Conservation (phyloP, 2,113 vertebrate species). For the Hemiprocne comata region DNA sequence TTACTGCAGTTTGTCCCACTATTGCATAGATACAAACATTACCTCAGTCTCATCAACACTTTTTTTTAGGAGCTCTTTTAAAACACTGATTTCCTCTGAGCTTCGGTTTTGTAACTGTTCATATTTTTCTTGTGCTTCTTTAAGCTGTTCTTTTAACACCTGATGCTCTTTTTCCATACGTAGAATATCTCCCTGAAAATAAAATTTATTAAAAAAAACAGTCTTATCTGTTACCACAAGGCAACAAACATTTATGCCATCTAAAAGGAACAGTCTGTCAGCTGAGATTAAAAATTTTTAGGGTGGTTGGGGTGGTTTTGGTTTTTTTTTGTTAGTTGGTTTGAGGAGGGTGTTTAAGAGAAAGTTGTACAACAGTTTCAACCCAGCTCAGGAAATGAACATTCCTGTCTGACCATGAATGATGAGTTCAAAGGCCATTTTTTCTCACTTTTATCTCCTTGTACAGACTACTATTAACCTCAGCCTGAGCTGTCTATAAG, state of each 20-base stretch:
- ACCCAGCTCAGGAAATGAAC: not conserved
- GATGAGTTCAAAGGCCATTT: not conserved
- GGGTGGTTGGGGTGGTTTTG: not conserved
- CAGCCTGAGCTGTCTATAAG: not conserved
- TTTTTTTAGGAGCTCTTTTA: constrained; percentile 74
- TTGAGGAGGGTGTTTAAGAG: not conserved
- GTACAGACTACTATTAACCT: not conserved
- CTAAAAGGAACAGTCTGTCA: not conserved
- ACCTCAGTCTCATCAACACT: constrained; percentile 79
- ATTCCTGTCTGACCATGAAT: not conserved
- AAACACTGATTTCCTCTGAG: constrained; percentile 32
- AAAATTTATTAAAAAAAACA: not conserved
- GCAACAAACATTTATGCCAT: not conserved
- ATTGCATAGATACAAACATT: not conserved
- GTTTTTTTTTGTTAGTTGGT: not conserved
- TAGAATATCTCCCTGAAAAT: constrained; percentile 83
- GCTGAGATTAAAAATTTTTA: not conserved
- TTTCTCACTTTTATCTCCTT: not conserved
- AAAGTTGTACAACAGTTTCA: not conserved
- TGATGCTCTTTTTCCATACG: constrained; percentile 78
- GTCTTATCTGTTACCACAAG: not conserved
- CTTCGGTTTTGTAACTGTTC: constrained; percentile 48
- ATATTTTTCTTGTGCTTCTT: constrained; percentile 62
- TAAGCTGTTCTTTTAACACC: constrained; percentile 72
- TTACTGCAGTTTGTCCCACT: not conserved